Evolutionary conservation across 2,888 invertebrate genomes (phyloP), one percentile per base, ranked within the genome.

Genomic region (Rutpela maculata): DNA sequence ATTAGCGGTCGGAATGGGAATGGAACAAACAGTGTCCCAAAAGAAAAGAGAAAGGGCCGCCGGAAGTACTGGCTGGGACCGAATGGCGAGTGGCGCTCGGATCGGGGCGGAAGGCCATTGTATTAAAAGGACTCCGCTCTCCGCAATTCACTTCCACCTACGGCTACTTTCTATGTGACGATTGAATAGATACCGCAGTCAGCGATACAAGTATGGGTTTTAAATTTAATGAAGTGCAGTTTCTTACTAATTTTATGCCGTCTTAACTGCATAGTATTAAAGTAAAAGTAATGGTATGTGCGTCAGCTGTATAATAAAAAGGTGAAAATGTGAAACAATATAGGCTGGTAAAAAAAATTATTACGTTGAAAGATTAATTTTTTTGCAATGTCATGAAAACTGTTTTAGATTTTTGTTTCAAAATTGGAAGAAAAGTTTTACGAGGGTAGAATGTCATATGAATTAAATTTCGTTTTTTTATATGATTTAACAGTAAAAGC

Each of bases 1-100:
- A 85, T 85, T 85, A 86, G 84, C 81, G 84, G 84, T 80, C 79
- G 79, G 77, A 80, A 82, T 82, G 75, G 69, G 77, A 75, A 75
- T 71, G 68, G 68, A 78, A 67, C 80, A 78, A 79, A 79, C 59
- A 60, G 26, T 18, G 74, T 72, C 73, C 76, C 75, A 71, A 60
- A 81, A 81, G 77, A 78, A 78, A 74, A 77, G 74, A 69, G 65
- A 55, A 71, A 73, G 62, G 75, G 50, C 72, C 65, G 35, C 78
- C 80, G 80, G 81, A 81, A 76, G 78, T 77, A 79, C 75, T 68
- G 68, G n/a, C 56, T 55, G 65, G 73, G 35, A 62, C 60, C 77
- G 76, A 71, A 66, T 55, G 57, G 75, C 75, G 76, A 75, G 56
- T 60, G 73, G 76, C 62, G 74, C 66, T 70, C 50, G 78, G 76